Percentiles rank a stretch among this genome's conserved stretches.
Conservation (phyloP, 1,140 invertebrate species). For the Pectinophora gossypiella region DNA sequence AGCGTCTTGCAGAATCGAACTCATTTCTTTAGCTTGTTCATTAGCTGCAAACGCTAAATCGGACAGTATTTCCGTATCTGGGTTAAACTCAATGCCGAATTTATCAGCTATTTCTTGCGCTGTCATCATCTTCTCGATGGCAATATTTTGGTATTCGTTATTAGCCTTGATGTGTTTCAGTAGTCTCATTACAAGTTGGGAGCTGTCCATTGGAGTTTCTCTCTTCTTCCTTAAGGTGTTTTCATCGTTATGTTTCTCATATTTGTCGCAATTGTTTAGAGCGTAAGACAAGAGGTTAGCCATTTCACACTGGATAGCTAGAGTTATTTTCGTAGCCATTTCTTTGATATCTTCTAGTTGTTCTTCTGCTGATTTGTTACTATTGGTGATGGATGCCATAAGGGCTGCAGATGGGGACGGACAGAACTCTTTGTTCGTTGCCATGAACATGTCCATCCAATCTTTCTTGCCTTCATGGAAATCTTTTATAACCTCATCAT, state of each 20-base stretch:
- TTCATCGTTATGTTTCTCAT: constrained; percentile 20
- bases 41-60: constrained; percentile 51
- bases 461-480: constrained; percentile 31
- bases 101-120: constrained; percentile 68
- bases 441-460: constrained; percentile 38
- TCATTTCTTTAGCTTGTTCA: constrained; percentile 53
- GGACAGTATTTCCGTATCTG: constrained; percentile 54
- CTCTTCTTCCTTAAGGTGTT: constrained; percentile 38
- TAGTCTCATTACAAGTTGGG: constrained; percentile 49
- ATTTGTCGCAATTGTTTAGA: constrained; percentile 25
- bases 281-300: constrained; percentile 46
- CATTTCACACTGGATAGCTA: constrained; percentile 51
- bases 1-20: constrained; percentile 44
- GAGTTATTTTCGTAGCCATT: constrained; percentile 46
- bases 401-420: constrained; percentile 40
- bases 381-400: constrained; percentile 45
- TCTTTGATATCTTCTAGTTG: constrained; percentile 58
- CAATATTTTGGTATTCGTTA: constrained; percentile 64
- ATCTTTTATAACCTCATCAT: neutral
- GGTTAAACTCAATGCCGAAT: constrained; percentile 54
- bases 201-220: constrained; percentile 56
- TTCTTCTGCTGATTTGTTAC: constrained; percentile 50
- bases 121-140: constrained; percentile 68
- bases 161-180: constrained; percentile 61
- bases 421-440: constrained; percentile 26